Percentiles rank a stretch among this genome's conserved stretches.
phyloP scores from a whole-genome alignment of 2,797 vertebrate genomes.

The Sebastolobus altivelis region DNA sequence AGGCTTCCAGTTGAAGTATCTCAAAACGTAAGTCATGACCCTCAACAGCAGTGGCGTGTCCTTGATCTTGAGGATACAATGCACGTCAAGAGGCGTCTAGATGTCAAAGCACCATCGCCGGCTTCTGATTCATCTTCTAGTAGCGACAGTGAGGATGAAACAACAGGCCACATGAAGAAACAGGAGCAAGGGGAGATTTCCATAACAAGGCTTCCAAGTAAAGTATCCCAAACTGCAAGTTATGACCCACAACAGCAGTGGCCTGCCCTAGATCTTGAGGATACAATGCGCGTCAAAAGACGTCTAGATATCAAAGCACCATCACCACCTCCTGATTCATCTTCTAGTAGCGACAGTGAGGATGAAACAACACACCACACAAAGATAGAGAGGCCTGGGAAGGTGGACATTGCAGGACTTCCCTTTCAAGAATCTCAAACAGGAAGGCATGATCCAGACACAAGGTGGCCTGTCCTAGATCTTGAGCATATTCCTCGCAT shows the following conservation, averaged over 20 bases:
- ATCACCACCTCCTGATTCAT: background rate
- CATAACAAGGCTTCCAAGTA: too few relatives aligned
- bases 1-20: background rate
- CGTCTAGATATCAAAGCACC: constrained; percentile 31
- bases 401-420: background rate
- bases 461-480: constrained; percentile 9
- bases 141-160: background rate
- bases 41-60: background rate
- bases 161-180: background rate
- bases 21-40: background rate
- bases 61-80: constrained; percentile 3
- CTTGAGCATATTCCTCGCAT: background rate
- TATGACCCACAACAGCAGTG: background rate
- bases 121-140: too few relatives aligned
- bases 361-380: background rate
- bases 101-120: background rate
- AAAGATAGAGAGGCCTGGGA: background rate
- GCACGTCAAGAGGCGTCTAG: constrained; percentile 31
- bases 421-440: background rate
- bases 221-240: background rate
- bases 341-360: constrained; percentile 28
- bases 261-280: background rate
- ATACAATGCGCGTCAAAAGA: background rate
- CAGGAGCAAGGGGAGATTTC: too few relatives aligned
- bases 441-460: background rate